Base-by-base conservation (phyloP, 2,797 vertebrate species). In the Tokudaia muenninki region DNA sequence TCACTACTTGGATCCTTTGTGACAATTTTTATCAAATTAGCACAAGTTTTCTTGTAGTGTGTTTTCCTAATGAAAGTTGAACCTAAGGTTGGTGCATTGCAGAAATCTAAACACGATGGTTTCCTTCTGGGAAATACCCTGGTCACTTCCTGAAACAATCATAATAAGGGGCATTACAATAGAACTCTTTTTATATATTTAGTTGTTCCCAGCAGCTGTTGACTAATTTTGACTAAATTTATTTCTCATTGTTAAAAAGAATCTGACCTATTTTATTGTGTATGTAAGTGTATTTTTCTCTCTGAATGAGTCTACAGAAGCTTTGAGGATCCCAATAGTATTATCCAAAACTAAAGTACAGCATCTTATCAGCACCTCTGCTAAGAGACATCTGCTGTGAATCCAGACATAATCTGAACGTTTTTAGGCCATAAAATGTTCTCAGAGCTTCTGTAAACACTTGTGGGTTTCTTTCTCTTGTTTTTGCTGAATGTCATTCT, bases 211-310 rank as follows among this genome's bases (percentile, higher is more conserved):
- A 78, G 67, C 92, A 96, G 80, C 89, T 95, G 24, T 70, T 67
- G 90, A 87, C 86, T 95, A 93, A 90, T 37, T 95, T 96, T 50
- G 86, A 67, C 72, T 92, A 92, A 94, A 79, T 89, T 96, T 92
- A 88, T 96, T 97, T 94, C 93, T 97, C 95, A 87, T 77, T 96
- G 91, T 89, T 80, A 96, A 95, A 97, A 65, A 96, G 82, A 96
- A 84, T 90, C 52, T 95, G 41, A 61, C n/a, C 79, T 91, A 75
- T 95, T 97, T 97, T 97, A 92, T 67, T 94, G 47, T 95, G 67
- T 94, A 72, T 94, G n/a, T 94, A 96, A 96, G 96, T 96, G 50
- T 31, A 79, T 94, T 97, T 93, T 86, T 55, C 21, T 74, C 52
- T 81, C 80, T 72, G 81, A 96, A 90, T 94, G 70, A 95, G 93